A percentile compares a stretch with the other conserved stretches of the same genome.
phyloP scores from a whole-genome alignment of 2,888 invertebrate genomes.

The Eristalis tenax region DNA sequence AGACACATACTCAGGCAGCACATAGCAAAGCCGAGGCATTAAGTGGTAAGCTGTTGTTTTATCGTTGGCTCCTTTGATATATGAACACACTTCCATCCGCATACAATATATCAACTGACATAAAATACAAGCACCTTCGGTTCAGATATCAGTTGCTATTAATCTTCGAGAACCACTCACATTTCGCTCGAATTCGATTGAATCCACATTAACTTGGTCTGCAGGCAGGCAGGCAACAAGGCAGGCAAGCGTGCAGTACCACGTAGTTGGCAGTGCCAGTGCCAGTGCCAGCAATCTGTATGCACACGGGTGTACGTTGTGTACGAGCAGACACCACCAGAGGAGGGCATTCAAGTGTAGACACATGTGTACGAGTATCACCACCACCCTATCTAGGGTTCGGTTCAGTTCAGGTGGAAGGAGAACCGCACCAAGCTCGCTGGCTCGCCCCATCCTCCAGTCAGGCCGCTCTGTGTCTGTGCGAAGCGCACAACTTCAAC shows the following conservation, averaged over 20 bases:
- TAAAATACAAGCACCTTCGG: conserved; percentile 69
- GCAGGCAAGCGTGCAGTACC: conserved; percentile 28
- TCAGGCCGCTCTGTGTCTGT: background rate
- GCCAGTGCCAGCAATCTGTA: conserved; percentile 1
- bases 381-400: conserved; percentile 37
- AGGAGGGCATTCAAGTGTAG: conserved; percentile 18
- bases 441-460: background rate
- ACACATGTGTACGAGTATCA: background rate
- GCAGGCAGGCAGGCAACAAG: conserved; percentile 5
- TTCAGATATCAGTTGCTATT: conserved; percentile 73
- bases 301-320: conserved; percentile 12
- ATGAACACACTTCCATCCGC: conserved; percentile 66
- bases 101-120: conserved; percentile 68
- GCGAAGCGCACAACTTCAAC: conserved; percentile 54
- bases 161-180: conserved; percentile 73
- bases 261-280: conserved; percentile 11
- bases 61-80: conserved; percentile 70
- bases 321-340: conserved; percentile 8
- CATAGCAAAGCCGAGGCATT: conserved; percentile 52
- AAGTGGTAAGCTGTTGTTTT: conserved; percentile 71
- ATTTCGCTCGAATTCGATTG: conserved; percentile 73
- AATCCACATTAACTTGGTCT: conserved; percentile 73
- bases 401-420: conserved; percentile 60
- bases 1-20: background rate
- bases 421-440: conserved; percentile 39